Conservation (phyloP, 2,113 vertebrate genomes). For the Leptodactylus fuscus region DNA sequence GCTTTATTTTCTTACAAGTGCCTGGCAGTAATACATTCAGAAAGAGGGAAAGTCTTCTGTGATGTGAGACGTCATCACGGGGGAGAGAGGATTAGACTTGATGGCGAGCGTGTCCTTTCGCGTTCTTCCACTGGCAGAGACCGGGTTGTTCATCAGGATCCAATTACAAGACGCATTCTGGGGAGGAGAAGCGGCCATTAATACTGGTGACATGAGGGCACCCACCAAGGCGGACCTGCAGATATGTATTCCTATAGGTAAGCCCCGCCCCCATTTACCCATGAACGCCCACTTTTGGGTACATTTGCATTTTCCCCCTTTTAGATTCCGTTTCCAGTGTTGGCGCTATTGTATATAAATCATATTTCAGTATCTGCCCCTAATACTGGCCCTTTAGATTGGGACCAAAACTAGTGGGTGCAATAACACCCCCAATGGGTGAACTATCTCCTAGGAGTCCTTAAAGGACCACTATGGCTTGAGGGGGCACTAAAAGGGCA, state of each 20-base stretch:
- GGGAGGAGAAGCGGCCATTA: neutral
- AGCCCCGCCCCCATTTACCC: neutral
- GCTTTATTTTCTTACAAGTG: neutral
- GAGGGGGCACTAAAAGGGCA: neutral
- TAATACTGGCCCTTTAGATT: too few species aligned
- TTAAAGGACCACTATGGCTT: too few species aligned
- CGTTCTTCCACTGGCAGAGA: conserved; percentile 45
- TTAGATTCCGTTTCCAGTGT: too few species aligned
- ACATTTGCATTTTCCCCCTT: neutral
- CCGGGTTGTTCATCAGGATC: neutral
- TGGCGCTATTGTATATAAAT: too few species aligned
- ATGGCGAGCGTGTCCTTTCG: neutral
- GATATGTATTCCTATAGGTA: neutral
- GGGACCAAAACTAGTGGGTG: too few species aligned
- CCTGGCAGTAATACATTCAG: neutral
- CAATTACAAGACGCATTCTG: conserved; percentile 20
- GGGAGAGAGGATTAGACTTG: neutral
- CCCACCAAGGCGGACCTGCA: too few species aligned
- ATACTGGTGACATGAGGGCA: too few species aligned
- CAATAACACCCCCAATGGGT: too few species aligned
- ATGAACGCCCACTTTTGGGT: neutral
- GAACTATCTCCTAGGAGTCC: too few species aligned
- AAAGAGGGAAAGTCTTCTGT: neutral
- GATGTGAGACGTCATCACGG: neutral
- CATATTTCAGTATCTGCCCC: too few species aligned